Base-by-base conservation (phyloP, 2,797 vertebrate genomes). In the Furcifer pardalis region DNA sequence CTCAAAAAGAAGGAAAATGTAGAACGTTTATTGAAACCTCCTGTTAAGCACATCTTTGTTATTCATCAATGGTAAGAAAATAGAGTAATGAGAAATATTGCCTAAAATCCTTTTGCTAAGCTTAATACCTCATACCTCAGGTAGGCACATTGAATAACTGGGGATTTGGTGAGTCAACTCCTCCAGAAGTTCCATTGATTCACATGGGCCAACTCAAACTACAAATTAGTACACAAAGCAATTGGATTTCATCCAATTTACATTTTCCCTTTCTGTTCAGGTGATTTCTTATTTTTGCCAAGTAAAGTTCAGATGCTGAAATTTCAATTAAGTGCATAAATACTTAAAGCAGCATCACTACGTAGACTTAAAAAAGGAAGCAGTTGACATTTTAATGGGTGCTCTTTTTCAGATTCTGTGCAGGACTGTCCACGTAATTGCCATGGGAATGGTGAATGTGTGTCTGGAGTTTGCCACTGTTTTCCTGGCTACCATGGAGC, bases 341-440 rank as follows among this genome's bases (percentile, higher is more conserved):
- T 6, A 21, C 32, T 62, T 8, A 52, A 75, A 82, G 6, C 15
- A 17, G 27, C 30, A n/a, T n/a, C 32, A 71, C 1, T 27, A 19
- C 72, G 4, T 52, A 56, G 7, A 21, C 30, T 82, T 82, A 30
- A 81, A 40, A 21, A 73, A 32, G 30, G 60, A 35, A 72, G 2
- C 32, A n/a, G 2, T 52, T 87, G 40, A 86, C 71, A 6, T 56
- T 2, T 77, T 60, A 37, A 62, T 85, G 62, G 9, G 81, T 35
- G 40, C 85, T 95, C 19, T 91, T 60, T 95, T 95, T 89, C 95
- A 98, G 98, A 99, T 94, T 99, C 98, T 0, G 98, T 99, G 91
- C 98, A 99, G 94, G 98, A 99, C 96, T 99, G 98, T 94, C 98
- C 98, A 73, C 97, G 97, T 86, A 99, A 99, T 93, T 99, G 98